These are phyloP conservation scores for Atopsyche davidsoni DNA, from an alignment of 1,140 invertebrate genomes.

Conservation along the genomic window DNA sequence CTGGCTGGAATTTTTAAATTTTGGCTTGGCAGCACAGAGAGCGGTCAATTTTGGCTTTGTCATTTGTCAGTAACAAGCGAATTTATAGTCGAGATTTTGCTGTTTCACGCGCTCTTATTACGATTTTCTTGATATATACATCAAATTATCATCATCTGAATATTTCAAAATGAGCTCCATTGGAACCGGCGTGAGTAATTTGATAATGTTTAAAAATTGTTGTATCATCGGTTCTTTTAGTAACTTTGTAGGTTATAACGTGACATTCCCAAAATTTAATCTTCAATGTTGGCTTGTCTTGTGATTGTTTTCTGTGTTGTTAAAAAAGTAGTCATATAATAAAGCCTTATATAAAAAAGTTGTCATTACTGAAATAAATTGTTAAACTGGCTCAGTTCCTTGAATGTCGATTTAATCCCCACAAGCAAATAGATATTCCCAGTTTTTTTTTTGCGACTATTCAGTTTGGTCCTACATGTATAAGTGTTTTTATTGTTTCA, in stretches of 20 bases:
- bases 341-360: constrained; percentile 18
- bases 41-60: constrained; percentile 11
- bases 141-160: neutral
- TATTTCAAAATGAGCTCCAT: constrained; percentile 88
- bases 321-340: neutral
- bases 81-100: too few species aligned
- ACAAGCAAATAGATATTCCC: constrained; percentile 25
- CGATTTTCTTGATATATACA: neutral
- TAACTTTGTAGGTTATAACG: neutral
- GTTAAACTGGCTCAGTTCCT: constrained; percentile 12
- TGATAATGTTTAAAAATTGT: constrained; percentile 10
- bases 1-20: too few species aligned
- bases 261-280: neutral
- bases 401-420: neutral
- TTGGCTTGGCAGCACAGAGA: too few species aligned
- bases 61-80: constrained; percentile 14
- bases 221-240: constrained; percentile 8
- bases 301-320: neutral
- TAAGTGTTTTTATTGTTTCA: constrained; percentile 49
- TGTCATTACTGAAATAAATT: constrained; percentile 9
- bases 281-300: neutral
- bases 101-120: constrained; percentile 14
- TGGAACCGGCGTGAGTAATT: constrained; percentile 80
- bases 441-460: constrained; percentile 1
- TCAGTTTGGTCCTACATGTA: constrained; percentile 10